Conservation (phyloP, 2,797 vertebrate genomes). For the Heterohyrax brucei region DNA sequence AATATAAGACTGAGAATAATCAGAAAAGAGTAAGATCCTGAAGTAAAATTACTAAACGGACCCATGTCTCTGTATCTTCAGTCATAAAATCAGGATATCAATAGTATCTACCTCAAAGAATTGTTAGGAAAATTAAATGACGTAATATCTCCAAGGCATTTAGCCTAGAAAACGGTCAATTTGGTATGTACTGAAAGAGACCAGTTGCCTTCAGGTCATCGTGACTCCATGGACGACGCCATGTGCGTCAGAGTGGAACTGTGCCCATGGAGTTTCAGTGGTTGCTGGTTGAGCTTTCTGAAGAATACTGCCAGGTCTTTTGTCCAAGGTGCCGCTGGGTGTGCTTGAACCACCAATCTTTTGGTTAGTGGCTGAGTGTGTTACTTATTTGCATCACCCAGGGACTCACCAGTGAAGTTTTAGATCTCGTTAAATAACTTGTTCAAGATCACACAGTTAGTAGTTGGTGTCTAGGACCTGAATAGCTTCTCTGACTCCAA, state of each 20-base stretch:
- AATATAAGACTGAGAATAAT: conserved; percentile 3
- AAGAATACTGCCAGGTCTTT: too few species aligned
- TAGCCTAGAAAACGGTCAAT: conserved; percentile 25
- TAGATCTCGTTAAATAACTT: conserved; percentile 1
- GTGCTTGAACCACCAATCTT: too few species aligned
- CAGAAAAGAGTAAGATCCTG: background rate
- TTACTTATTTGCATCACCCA: too few species aligned
- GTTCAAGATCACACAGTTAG: background rate
- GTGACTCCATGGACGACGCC: too few species aligned
- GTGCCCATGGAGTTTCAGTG: too few species aligned
- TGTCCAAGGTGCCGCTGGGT: too few species aligned
- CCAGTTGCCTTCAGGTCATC: too few species aligned
- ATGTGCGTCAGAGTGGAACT: too few species aligned
- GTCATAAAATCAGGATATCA: background rate
- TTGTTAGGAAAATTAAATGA: background rate
- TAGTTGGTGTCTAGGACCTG: background rate
- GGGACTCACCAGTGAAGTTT: background rate
- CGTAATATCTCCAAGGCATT: background rate
- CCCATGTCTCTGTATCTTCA: background rate
- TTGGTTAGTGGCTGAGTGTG: too few species aligned
- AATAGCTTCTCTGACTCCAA: background rate
- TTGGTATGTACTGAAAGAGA: background rate
- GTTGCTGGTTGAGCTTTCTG: too few species aligned
- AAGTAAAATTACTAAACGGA: background rate
- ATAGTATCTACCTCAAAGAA: background rate